Evolutionary conservation across 2,888 invertebrate species (phyloP), one percentile per base, ranked within the genome.

Genomic region (Perizoma flavofasciatum): DNA sequence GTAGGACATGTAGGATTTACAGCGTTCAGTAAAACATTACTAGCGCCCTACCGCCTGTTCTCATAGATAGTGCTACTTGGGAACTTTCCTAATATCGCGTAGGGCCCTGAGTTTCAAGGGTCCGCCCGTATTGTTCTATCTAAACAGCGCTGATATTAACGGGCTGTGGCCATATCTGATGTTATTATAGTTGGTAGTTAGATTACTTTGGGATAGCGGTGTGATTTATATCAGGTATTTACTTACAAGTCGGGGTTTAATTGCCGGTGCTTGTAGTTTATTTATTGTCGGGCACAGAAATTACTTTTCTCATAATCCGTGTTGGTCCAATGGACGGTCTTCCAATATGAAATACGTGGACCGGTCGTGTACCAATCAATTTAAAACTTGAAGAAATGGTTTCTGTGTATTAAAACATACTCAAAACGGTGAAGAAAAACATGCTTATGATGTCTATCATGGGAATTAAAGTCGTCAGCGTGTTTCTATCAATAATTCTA

Each of bases 11-110:
- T 41, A 40, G 5, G 40, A 11, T 39, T 49, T 33, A 50, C 10
- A 41, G 10, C 39, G 39, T n/a, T 10, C 44, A 49, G 47, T 34
- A 22, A 11, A 37, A 7, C 39, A 32, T 10, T 49, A 58, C 55
- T 51, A 52, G 55, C 41, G 22, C 22, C 44, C 22, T 41, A 41
- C 10, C 5, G 41, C 41, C 41, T 41, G 10, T 37, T 5, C 35
- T 22, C 39, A 9, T 47, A 53, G 52, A 61, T 53, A 56, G 41
- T 65, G 65, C 72, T 70, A 71, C 66, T 62, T 52, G 32, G 64
- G 63, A 89, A 90, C 86, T 89, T 89, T 85, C 78, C 83, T 82
- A 89, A 91, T 89, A 88, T 87, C 81, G 81, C 74, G 71, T 77
- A 75, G 80, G 76, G 68, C 60, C 72, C 64, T 37, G 83, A 88